These are phyloP conservation scores for Venturia canescens DNA, from an alignment of 1,140 invertebrate genomes.

Conservation along the genomic window DNA sequence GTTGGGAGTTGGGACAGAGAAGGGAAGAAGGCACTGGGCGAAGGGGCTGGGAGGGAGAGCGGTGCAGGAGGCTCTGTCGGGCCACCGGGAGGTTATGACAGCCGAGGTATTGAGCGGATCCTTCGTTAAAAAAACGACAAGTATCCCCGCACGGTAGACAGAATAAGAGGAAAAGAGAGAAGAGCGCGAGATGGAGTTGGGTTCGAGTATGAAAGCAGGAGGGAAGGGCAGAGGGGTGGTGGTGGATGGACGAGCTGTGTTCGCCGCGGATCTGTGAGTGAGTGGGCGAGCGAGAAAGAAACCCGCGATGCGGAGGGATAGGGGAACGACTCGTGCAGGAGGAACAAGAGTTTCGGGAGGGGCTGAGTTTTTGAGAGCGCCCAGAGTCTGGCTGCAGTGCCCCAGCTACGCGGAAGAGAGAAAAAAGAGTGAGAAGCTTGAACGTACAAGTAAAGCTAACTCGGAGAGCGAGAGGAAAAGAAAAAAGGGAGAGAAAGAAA, in stretches of 20 bases:
- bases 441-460: not conserved
- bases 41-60: slow-evolving; percentile 52
- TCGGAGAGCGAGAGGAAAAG: slow-evolving; percentile 42
- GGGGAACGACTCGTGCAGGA: not conserved
- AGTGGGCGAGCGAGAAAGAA: slow-evolving; percentile 37
- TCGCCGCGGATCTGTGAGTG: not conserved
- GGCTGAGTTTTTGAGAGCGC: slow-evolving; percentile 43
- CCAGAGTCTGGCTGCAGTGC: slow-evolving; percentile 32
- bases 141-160: slow-evolving; percentile 46
- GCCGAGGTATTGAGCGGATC: slow-evolving; percentile 77
- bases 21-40: slow-evolving; percentile 32
- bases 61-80: slow-evolving; percentile 61
- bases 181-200: slow-evolving; percentile 5
- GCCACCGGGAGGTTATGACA: slow-evolving; percentile 75
- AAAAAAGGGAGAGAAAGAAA: not conserved
- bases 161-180: slow-evolving; percentile 43
- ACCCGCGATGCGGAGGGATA: slow-evolving; percentile 13
- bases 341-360: slow-evolving; percentile 27
- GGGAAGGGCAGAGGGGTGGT: slow-evolving; percentile 39
- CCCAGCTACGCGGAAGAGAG: slow-evolving; percentile 45
- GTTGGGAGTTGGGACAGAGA: not conserved
- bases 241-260: slow-evolving; percentile 47
- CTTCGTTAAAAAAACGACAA: slow-evolving; percentile 75
- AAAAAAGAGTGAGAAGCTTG: slow-evolving; percentile 28
- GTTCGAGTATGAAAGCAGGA: slow-evolving; percentile 56